phyloP scores from a whole-genome alignment of 2,113 vertebrate species.

The Callopanchax toddi region DNA sequence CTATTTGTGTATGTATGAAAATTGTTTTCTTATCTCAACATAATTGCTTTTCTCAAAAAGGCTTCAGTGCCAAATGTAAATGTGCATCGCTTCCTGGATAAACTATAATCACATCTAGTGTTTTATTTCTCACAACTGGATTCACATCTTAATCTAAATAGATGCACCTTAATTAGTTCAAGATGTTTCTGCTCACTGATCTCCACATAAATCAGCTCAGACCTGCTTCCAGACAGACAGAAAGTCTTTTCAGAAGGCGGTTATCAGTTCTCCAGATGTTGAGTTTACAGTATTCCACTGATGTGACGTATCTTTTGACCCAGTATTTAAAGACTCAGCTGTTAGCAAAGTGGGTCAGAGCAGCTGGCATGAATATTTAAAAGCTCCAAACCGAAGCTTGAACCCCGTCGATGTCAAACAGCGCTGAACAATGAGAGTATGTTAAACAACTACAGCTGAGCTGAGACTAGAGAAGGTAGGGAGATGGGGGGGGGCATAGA shows the following conservation, averaged over 20 bases:
- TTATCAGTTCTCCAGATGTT: slow-evolving; percentile 24
- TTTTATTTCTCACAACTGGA: neutral
- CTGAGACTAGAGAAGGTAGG: neutral
- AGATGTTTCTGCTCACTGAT: neutral
- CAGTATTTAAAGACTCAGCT: slow-evolving; percentile 57
- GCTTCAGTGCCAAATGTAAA: neutral
- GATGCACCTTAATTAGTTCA: neutral
- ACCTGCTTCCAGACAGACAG: neutral
- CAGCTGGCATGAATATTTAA: slow-evolving; percentile 73
- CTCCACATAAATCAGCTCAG: too few species aligned
- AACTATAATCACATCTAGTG: neutral
- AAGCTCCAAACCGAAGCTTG: slow-evolving; percentile 54
- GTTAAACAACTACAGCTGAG: slow-evolving; percentile 43
- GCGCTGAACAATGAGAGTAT: slow-evolving; percentile 60
- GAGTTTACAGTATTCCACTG: slow-evolving; percentile 34
- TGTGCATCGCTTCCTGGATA: neutral
- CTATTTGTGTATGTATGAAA: too few species aligned
- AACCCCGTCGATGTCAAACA: slow-evolving; percentile 44
- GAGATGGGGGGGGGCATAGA: slow-evolving; percentile 1
- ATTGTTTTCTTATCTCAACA: too few species aligned
- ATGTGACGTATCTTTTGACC: slow-evolving; percentile 53
- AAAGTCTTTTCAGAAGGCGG: neutral
- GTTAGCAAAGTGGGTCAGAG: slow-evolving; percentile 73
- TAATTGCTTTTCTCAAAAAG: too few species aligned
- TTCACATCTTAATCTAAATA: neutral